A percentile compares a stretch with the other conserved stretches of the same genome.
These are phyloP conservation scores for Onchidella celtica DNA, from an alignment of 2,888 invertebrate genomes.

Conservation along the genomic window DNA sequence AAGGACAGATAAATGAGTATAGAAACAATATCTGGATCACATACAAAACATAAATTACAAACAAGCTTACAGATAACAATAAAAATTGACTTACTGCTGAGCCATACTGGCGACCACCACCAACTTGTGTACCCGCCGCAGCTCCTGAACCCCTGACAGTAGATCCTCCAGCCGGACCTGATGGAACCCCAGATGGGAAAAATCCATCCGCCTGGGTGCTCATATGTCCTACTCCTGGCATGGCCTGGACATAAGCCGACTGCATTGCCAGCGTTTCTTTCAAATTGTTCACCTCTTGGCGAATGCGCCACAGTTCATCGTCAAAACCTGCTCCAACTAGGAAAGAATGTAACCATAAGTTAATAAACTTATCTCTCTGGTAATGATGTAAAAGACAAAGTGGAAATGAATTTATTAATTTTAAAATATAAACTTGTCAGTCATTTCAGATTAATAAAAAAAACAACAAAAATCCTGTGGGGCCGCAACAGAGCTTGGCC, in stretches of 20 bases:
- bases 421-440: neutral
- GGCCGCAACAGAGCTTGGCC: too few species aligned
- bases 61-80: neutral
- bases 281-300: slow-evolving; percentile 72
- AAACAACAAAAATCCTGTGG: too few species aligned
- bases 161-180: neutral
- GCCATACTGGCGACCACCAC: slow-evolving; percentile 31
- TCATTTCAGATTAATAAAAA: too few species aligned
- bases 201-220: slow-evolving; percentile 46
- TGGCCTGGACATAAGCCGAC: slow-evolving; percentile 71
- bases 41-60: neutral
- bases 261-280: slow-evolving; percentile 75
- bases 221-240: slow-evolving; percentile 55
- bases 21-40: too few species aligned
- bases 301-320: slow-evolving; percentile 69
- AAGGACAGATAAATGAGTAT: too few species aligned
- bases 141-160: slow-evolving; percentile 48
- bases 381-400: too few species aligned
- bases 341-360: too few species aligned
- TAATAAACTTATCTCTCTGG: too few species aligned
- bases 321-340: slow-evolving; percentile 64
- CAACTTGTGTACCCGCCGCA: slow-evolving; percentile 51
- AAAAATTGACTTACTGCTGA: slow-evolving; percentile 21
- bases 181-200: neutral
- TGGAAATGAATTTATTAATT: neutral